These are phyloP conservation scores for Nemurella pictetii DNA, from an alignment of 2,888 invertebrate species.

Conservation along the genomic window DNA sequence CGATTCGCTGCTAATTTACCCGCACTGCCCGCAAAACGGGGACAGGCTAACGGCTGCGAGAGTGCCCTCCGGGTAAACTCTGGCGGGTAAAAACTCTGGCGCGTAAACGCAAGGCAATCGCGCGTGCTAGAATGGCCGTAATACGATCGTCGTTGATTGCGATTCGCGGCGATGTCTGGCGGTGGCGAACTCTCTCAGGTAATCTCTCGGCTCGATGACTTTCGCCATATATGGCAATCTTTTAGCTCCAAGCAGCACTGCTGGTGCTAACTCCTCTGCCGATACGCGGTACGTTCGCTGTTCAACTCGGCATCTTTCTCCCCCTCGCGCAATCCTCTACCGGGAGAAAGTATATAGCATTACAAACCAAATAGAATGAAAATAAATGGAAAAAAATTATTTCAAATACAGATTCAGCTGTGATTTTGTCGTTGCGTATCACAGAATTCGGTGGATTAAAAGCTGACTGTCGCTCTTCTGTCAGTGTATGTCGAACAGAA, in stretches of 20 bases:
- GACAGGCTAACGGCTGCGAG: not conserved
- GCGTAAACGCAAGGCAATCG: too few relatives aligned
- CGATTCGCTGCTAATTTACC: not conserved
- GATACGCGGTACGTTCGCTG: not conserved
- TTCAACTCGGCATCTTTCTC: slow-evolving; percentile 15
- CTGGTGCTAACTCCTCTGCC: not conserved
- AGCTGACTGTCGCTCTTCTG: not conserved
- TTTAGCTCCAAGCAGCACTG: slow-evolving; percentile 14
- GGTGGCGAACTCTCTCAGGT: too few relatives aligned
- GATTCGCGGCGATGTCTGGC: too few relatives aligned
- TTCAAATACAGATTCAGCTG: not conserved
- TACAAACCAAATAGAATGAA: not conserved
- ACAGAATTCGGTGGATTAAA: not conserved
- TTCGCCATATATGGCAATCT: slow-evolving; percentile 37
- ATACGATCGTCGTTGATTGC: too few relatives aligned
- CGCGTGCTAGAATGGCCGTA: too few relatives aligned
- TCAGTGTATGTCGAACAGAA: not conserved
- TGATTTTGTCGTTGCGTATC: not conserved
- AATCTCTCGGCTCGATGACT: slow-evolving; percentile 19
- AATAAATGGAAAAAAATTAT: not conserved
- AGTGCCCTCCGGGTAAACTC: too few relatives aligned
- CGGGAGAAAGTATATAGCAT: slow-evolving; percentile 13
- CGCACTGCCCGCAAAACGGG: not conserved
- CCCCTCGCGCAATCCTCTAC: not conserved
- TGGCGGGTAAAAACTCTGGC: too few relatives aligned